These are phyloP conservation scores for Drosophila tropicalis DNA, from an alignment of 1,140 invertebrate genomes.

Conservation along the genomic window DNA sequence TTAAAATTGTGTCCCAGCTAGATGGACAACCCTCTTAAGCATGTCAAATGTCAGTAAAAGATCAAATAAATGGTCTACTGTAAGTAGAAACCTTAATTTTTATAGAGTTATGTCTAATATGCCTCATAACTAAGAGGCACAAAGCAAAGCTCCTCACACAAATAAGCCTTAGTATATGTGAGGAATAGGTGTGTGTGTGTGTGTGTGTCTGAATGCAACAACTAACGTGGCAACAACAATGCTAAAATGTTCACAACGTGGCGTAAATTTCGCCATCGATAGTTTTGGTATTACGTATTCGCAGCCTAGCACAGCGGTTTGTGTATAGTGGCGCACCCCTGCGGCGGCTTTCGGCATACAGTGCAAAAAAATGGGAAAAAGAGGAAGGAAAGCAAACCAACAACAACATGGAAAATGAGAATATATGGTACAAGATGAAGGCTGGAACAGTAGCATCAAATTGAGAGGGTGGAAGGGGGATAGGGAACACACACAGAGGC, in stretches of 20 bases:
- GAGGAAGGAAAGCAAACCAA: conserved; percentile 45
- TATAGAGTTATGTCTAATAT: background rate
- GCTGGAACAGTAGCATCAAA: background rate
- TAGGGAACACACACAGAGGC: background rate
- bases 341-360: conserved; percentile 32
- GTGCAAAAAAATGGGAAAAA: background rate
- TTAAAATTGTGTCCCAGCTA: too few relatives aligned
- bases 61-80: too few relatives aligned
- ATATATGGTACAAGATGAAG: background rate
- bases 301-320: conserved; percentile 34
- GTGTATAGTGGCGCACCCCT: conserved; percentile 40
- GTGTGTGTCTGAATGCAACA: conserved; percentile 50
- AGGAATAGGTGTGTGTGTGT: background rate
- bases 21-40: too few relatives aligned
- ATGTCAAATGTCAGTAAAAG: too few relatives aligned
- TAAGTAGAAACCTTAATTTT: too few relatives aligned
- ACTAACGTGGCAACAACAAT: conserved; percentile 52
- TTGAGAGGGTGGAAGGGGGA: too few relatives aligned
- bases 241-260: conserved; percentile 52
- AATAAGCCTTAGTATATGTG: conserved; percentile 32
- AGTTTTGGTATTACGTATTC: conserved; percentile 76
- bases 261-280: conserved; percentile 74
- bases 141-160: conserved; percentile 21
- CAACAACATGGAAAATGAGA: conserved; percentile 11
- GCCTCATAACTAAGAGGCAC: conserved; percentile 6